Base-by-base conservation (phyloP, 2,888 invertebrate species). In the Protodeltote pygarga region DNA sequence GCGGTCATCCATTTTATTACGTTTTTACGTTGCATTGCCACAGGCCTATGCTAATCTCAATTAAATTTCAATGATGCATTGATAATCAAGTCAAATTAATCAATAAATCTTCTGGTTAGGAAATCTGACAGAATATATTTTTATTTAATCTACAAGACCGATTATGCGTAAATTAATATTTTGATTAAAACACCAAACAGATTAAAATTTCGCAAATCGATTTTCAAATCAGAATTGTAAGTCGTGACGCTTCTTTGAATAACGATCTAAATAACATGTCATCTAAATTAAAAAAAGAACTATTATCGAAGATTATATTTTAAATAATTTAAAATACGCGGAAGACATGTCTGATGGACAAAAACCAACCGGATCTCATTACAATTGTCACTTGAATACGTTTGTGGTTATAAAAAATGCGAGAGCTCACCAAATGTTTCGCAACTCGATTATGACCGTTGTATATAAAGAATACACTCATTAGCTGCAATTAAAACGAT, bases 301-400 rank as follows among this genome's bases (percentile, higher is more conserved):
- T 29, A 25, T 47, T 20, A n/a, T 21, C 15, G 21, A 45, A 40
- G 25, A 50, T 10, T 37, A 42, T 48, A 42, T 28, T 21, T 42
- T 42, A 46, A 41, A 21, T n/a, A 9, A 11, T 48, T 28, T 46
- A 48, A 49, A 45, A 38, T 34, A 75, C 52, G 53, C 73, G 74
- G 76, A 77, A 74, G 61, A 31, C 44, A 41, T 59, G 47, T 44
- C 17, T 33, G 48, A 37, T 24, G 17, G 21, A 45, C 46, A 65
- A 75, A 71, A 73, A 61, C 37, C 23, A 69, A 62, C 71, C 72
- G 67, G 73, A 73, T 65, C 63, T 73, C 46, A 51, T 64, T 67
- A 62, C 48, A 42, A 69, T 51, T 71, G 67, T 61, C 58, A 39
- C 39, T 21, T 27, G 21, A 42, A 44, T 50, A 37, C 24, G 38